These are phyloP conservation scores for Osmerus eperlanus DNA, from an alignment of 2,113 vertebrate species.

Conservation along the genomic window DNA sequence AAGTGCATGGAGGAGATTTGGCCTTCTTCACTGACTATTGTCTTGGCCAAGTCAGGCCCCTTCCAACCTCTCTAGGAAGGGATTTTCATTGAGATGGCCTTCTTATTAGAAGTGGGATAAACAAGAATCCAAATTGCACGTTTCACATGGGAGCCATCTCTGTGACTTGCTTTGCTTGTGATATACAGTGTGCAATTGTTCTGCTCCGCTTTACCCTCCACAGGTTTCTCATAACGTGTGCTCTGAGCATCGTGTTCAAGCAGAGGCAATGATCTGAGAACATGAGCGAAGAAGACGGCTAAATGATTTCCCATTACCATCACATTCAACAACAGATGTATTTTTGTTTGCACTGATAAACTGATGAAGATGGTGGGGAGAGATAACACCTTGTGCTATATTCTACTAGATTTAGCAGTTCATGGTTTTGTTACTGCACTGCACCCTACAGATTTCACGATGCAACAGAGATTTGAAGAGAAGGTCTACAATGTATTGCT, in stretches of 20 bases:
- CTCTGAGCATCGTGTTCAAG: neutral
- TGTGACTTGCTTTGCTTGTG: neutral
- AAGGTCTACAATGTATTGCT: slow-evolving; percentile 2
- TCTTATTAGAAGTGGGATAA: slow-evolving; percentile 42
- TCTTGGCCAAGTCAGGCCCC: neutral
- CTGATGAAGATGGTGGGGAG: neutral
- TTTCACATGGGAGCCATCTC: too few relatives aligned
- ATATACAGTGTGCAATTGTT: slow-evolving; percentile 12
- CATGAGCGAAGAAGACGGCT: neutral
- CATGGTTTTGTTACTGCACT: neutral
- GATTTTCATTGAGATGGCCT: neutral
- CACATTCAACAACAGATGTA: slow-evolving; percentile 2
- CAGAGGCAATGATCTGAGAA: slow-evolving; percentile 6
- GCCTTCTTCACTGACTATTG: slow-evolving; percentile 19
- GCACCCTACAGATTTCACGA: slow-evolving; percentile 14
- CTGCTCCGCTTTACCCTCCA: neutral
- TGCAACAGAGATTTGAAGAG: neutral
- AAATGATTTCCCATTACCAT: slow-evolving; percentile 31
- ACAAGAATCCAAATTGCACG: neutral
- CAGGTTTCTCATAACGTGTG: neutral
- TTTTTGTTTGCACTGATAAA: slow-evolving; percentile 14
- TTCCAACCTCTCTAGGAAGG: neutral
- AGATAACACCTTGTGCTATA: slow-evolving; percentile 16
- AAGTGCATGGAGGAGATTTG: slow-evolving; percentile 26
- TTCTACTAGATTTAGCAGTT: slow-evolving; percentile 26